Base-by-base conservation (phyloP, 1,140 invertebrate species). In the Mactra quadrangularis region DNA sequence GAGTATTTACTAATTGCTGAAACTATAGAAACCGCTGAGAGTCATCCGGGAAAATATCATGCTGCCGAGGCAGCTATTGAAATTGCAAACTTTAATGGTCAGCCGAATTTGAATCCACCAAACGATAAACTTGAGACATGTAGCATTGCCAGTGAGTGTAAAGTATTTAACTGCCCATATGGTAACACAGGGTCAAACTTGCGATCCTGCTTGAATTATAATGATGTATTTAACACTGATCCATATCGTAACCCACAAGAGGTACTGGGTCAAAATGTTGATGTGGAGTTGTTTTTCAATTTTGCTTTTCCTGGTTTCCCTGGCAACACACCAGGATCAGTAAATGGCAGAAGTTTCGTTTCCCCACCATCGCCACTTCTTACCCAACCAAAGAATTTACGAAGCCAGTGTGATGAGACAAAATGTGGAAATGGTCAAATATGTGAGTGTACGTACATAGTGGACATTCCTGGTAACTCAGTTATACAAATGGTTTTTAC, bases 291-390 rank as follows among this genome's bases (percentile, higher is more conserved):
- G 15, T 81, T 81, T 31, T 81, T 81, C 27, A 81, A 81, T 33
- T 81, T 81, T 22, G 77, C 38, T 3, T 81, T 81, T 35, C 77
- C 77, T 3, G 77, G 77, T 19, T 31, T 19, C 7, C 60, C 60
- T 3, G 55, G 76, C 1, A 33, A 70, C 17, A 81, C 68, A 0
- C 83, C 83, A 2, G 76, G 53, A 22, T 84, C 83, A 15, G 76
- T 84, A 13, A 84, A 84, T 62, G 83, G 66, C 9, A 33, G 57
- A 29, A 35, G 62, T 38, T 84, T 79, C 72, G 41, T 57, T 13
- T 41, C 52, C 11, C 83, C 83, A 13, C 25, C 66, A 3, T 33
- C 52, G 3, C 35, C 83, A 19, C 35, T 74, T 1, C 17, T 84
- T 2, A 74, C 76, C 3, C 83, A 84, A 41, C 31, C 64, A 17